phyloP scores from a whole-genome alignment of 2,888 invertebrate species.

The Nudaria mundana region DNA sequence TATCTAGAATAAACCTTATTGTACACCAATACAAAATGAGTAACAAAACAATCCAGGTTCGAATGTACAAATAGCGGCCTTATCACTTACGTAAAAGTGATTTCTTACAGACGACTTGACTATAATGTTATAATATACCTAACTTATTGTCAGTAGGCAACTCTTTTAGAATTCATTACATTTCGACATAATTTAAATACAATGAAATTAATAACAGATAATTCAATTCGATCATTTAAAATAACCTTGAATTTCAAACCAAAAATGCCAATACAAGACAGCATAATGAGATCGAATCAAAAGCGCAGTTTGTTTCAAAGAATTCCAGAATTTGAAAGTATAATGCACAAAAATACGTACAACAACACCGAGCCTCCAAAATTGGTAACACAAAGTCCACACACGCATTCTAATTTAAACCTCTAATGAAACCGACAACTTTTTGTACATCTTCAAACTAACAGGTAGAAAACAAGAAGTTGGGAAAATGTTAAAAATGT shows the following conservation, averaged over 20 bases:
- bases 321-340: slow-evolving; percentile 70
- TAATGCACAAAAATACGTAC: slow-evolving; percentile 61
- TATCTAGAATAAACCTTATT: too few relatives aligned
- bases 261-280: slow-evolving; percentile 35
- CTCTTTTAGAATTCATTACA: too few relatives aligned
- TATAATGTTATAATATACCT: too few relatives aligned
- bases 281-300: slow-evolving; percentile 55
- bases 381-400: slow-evolving; percentile 50
- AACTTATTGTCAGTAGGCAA: too few relatives aligned
- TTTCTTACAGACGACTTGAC: too few relatives aligned
- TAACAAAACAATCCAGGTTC: too few relatives aligned
- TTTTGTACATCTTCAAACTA: slow-evolving; percentile 57
- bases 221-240: too few relatives aligned
- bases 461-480: slow-evolving; percentile 49
- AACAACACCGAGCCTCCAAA: slow-evolving; percentile 40
- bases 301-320: slow-evolving; percentile 44
- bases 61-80: too few relatives aligned
- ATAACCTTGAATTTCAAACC: too few relatives aligned
- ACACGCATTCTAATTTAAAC: slow-evolving; percentile 66
- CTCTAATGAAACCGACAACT: slow-evolving; percentile 66
- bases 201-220: slow-evolving; percentile 3
- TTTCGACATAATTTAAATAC: too few relatives aligned
- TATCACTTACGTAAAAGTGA: too few relatives aligned
- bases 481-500: slow-evolving; percentile 65
- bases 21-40: too few relatives aligned